These are phyloP conservation scores for Hypomecis punctinalis DNA, from an alignment of 2,888 invertebrate species.

Conservation along the genomic window DNA sequence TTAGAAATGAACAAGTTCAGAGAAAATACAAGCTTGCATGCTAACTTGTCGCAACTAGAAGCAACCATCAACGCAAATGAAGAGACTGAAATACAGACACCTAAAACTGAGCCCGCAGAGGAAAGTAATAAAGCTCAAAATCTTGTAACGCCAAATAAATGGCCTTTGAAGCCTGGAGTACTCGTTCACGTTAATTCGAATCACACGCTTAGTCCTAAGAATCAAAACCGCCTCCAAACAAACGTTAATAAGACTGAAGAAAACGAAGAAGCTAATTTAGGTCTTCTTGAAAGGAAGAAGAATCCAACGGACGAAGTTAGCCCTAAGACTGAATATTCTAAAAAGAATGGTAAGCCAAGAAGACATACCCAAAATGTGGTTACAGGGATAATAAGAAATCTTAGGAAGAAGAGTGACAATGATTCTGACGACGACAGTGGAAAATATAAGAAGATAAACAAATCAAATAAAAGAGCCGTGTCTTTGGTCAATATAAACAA, in stretches of 20 bases:
- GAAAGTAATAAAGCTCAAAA: slow-evolving; percentile 64
- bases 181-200: slow-evolving; percentile 94
- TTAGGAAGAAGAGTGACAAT: slow-evolving; percentile 67
- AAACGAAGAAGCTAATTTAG: slow-evolving; percentile 63
- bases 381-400: slow-evolving; percentile 69
- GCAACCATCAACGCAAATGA: slow-evolving; percentile 57
- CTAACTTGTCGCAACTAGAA: slow-evolving; percentile 59
- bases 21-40: slow-evolving; percentile 55
- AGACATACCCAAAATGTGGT: slow-evolving; percentile 66
- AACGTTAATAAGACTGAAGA: slow-evolving; percentile 55
- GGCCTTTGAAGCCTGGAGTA: slow-evolving; percentile 95
- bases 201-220: slow-evolving; percentile 88
- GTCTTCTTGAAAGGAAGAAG: slow-evolving; percentile 73
- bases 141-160: slow-evolving; percentile 87
- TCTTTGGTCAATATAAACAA: slow-evolving; percentile 73
- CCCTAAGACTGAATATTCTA: slow-evolving; percentile 67
- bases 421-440: slow-evolving; percentile 79
- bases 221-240: slow-evolving; percentile 72
- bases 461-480: slow-evolving; percentile 77
- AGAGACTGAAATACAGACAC: slow-evolving; percentile 56
- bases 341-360: slow-evolving; percentile 71
- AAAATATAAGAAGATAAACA: slow-evolving; percentile 79
- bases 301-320: slow-evolving; percentile 53
- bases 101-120: slow-evolving; percentile 58
- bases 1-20: slow-evolving; percentile 74